A percentile compares a stretch with the other conserved stretches of the same genome.
Evolutionary conservation across 2,797 vertebrate genomes (phyloP).

Genomic region (Acanthopagrus latus): DNA sequence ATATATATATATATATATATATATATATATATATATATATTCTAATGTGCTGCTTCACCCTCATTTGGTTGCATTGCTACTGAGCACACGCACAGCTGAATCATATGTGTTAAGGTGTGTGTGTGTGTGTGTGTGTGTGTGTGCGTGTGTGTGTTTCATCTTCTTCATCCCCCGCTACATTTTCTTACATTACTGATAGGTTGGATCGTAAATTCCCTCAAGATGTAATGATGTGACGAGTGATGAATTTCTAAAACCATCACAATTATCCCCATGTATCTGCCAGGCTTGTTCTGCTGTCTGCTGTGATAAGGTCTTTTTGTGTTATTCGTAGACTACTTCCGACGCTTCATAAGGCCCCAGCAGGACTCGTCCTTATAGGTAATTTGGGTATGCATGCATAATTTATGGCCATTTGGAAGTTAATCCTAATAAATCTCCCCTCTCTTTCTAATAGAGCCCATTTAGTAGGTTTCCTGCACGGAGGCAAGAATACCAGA

Average conservation of each 20-base stretch:
- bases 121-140: neutral
- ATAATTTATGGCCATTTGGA: conserved; percentile 86
- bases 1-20: too few relatives aligned
- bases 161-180: conserved; percentile 5
- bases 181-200: conserved; percentile 14
- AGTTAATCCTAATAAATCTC: conserved; percentile 88
- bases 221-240: conserved; percentile 11
- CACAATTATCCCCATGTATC: conserved; percentile 20
- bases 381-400: conserved; percentile 84
- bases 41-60: conserved; percentile 18
- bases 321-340: conserved; percentile 60
- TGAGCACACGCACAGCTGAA: neutral
- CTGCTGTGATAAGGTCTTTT: conserved; percentile 33
- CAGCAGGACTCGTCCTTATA: conserved; percentile 76
- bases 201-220: conserved; percentile 1
- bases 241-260: conserved; percentile 6
- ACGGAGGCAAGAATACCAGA: conserved; percentile 63
- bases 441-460: conserved; percentile 73
- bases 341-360: conserved; percentile 61
- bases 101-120: conserved; percentile 8
- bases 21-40: too few relatives aligned
- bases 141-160: too few relatives aligned
- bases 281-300: conserved; percentile 17
- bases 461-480: conserved; percentile 69
- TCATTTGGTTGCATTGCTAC: conserved; percentile 11